Evolutionary conservation across 2,797 vertebrate species (phyloP).

Genomic region (Macroramphosus scolopax): DNA sequence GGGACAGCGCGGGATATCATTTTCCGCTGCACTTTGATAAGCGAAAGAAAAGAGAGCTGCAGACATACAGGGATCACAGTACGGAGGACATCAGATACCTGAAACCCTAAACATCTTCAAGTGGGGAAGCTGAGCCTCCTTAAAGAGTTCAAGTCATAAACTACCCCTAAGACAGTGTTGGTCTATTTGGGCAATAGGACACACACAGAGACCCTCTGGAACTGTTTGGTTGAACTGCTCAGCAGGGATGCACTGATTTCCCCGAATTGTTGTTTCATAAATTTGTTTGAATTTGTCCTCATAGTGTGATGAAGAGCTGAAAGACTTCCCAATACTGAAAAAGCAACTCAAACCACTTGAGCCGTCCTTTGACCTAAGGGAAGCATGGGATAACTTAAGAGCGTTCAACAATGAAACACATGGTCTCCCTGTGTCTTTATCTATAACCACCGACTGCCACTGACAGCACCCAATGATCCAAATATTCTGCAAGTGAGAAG

Average conservation of each 20-base stretch:
- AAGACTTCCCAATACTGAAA: background rate
- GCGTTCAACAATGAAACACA: no score
- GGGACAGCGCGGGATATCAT: slow-evolving; percentile 11
- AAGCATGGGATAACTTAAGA: no score
- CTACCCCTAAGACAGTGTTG: background rate
- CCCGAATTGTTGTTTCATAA: no score
- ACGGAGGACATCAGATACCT: slow-evolving; percentile 9
- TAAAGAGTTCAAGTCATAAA: slow-evolving; percentile 7
- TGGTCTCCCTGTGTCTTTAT: slow-evolving; percentile 16
- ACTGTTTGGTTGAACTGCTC: background rate
- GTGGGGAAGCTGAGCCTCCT: background rate
- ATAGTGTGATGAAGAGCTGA: no score
- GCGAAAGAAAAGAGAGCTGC: background rate
- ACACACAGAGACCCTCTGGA: background rate
- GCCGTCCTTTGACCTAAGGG: no score
- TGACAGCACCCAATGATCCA: slow-evolving; percentile 26
- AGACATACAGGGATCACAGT: slow-evolving; percentile 2
- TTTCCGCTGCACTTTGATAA: slow-evolving; percentile 10
- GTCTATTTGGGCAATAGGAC: background rate
- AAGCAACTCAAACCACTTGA: no score
- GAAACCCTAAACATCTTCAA: slow-evolving; percentile 10
- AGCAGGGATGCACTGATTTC: no score
- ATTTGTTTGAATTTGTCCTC: no score
- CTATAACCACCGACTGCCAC: no score
- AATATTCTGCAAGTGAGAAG: slow-evolving; percentile 26